Percentiles rank a stretch among this genome's conserved stretches.
These are phyloP conservation scores for Lithobates pipiens DNA, from an alignment of 2,797 vertebrate species.

Conservation along the genomic window DNA sequence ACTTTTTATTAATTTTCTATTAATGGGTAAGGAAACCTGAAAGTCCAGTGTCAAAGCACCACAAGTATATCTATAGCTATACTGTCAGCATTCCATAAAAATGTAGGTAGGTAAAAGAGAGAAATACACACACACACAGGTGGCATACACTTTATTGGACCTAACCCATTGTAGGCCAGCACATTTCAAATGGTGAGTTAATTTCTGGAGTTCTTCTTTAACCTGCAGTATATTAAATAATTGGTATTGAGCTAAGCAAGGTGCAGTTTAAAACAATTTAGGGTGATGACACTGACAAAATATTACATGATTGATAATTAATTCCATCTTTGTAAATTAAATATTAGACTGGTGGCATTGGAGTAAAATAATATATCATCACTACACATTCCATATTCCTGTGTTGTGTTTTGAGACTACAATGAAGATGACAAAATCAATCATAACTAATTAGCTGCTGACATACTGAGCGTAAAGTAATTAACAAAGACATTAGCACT, in stretches of 20 bases:
- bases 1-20: no score
- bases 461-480: constrained; percentile 66
- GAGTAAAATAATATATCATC: constrained; percentile 1
- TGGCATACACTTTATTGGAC: no score
- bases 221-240: neutral
- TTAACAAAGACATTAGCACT: constrained; percentile 67
- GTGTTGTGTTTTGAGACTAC: constrained; percentile 63
- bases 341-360: neutral
- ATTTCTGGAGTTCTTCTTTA: no score
- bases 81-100: no score
- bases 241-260: neutral
- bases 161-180: no score
- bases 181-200: no score
- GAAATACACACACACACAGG: no score
- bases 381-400: constrained; percentile 57
- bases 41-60: no score
- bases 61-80: no score
- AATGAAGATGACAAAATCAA: constrained; percentile 68
- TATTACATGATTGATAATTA: neutral
- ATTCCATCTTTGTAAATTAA: constrained; percentile 10
- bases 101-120: no score
- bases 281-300: neutral
- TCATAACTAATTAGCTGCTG: constrained; percentile 69
- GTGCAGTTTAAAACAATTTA: neutral
- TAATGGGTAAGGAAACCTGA: no score